Percentiles rank a stretch among this genome's conserved stretches.
phyloP scores from a whole-genome alignment of 2,113 vertebrate genomes.

The Cyprinodon variegatus region DNA sequence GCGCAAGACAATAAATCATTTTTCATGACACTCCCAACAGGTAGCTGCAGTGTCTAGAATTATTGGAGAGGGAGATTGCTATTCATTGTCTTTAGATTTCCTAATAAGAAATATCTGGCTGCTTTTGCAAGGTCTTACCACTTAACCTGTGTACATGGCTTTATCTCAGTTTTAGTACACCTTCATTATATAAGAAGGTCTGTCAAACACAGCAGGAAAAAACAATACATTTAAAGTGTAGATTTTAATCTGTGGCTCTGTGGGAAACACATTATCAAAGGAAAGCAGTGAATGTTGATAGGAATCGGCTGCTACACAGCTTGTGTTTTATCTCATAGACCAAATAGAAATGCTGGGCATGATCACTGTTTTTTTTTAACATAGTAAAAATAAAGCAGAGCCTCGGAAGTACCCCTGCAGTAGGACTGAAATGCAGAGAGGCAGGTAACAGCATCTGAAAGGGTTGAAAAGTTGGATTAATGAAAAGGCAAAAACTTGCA shows the following conservation, averaged over 20 bases:
- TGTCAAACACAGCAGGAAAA: not conserved
- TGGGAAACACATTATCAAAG: not conserved
- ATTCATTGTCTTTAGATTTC: conserved; percentile 17
- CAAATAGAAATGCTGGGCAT: not conserved
- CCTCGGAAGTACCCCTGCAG: too few relatives aligned
- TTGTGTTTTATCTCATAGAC: not conserved
- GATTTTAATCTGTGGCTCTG: not conserved
- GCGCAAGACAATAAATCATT: conserved; percentile 58
- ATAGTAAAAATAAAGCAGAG: not conserved
- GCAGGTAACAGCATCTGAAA: too few relatives aligned
- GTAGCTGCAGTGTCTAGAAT: conserved; percentile 31
- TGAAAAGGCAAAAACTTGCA: too few relatives aligned
- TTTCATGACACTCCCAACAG: conserved; percentile 57
- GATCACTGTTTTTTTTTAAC: not conserved
- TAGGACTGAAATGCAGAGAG: too few relatives aligned
- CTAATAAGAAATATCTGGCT: conserved; percentile 3
- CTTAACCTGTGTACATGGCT: not conserved
- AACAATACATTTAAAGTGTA: not conserved
- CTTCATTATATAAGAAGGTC: conserved; percentile 1
- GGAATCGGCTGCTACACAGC: not conserved
- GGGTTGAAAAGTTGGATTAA: too few relatives aligned
- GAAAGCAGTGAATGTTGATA: not conserved
- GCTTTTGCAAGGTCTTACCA: conserved; percentile 2
- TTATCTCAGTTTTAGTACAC: not conserved
- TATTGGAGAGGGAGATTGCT: conserved; percentile 18